Base-by-base conservation (phyloP, 1,140 invertebrate genomes). In the Sminthurides bifidus region DNA sequence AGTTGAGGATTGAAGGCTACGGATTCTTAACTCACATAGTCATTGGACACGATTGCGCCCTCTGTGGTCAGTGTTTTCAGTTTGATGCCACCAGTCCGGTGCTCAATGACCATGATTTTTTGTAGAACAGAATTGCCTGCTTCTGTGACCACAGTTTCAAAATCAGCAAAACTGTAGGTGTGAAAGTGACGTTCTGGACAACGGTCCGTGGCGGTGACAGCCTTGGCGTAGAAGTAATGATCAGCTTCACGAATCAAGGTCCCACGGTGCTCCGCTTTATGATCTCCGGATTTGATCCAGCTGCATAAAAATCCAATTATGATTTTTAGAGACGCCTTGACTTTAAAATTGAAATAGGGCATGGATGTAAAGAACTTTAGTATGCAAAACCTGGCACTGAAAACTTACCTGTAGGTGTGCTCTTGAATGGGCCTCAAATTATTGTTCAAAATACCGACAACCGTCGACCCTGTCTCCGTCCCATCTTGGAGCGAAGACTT, bases 21-120 rank as follows among this genome's bases (percentile, higher is more conserved):
- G n/a, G 23, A 30, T 48, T 48, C 12, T 48, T 21, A 6, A 21
- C 60, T 58, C 58, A 63, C 62, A 35, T 58, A 64, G 48, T 55
- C 48, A 17, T 24, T 37, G 29, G 21, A 19, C 30, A 61, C 51
- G 8, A 59, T 43, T 29, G 24, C 24, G 1, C 62, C 62, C 5
- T 35, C 46, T 1, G 37, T 19, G 23, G 44, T 54, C 19, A 61
- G n/a, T 1, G 44, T 31, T 12, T 53, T 31, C 8, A 60, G 37
- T 19, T 40, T 31, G 51, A 64, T 50, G 0, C 41, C 35, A 27
- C 58, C 62, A 12, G 48, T 50, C 41, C 55, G 60, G 15, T 58
- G 57, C 27, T 58, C 23, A 19, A 37, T 48, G 17, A 61, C 45
- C 1, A 64, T 55, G 8, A 64, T 17, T 29, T 59, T 29, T 33